phyloP scores from a whole-genome alignment of 1,140 invertebrate species.

The Brachionus rotundiformis region DNA sequence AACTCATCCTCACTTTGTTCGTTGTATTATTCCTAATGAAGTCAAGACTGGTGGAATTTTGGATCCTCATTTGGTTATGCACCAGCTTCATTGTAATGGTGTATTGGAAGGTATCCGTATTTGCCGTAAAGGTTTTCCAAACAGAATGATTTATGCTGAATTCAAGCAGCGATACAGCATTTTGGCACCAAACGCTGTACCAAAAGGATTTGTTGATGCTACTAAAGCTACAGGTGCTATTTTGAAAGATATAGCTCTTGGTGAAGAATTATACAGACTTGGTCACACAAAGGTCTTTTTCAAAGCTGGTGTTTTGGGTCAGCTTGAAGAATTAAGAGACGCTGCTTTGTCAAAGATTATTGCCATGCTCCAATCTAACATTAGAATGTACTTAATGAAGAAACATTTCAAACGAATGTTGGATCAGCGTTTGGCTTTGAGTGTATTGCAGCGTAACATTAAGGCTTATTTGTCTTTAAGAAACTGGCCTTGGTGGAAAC shows the following conservation, averaged over 20 bases:
- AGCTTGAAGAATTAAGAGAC: slow-evolving; percentile 99
- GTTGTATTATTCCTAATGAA: slow-evolving; percentile 99
- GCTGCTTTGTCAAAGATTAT: slow-evolving; percentile 97
- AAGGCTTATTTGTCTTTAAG: slow-evolving; percentile 95
- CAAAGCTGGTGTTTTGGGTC: slow-evolving; percentile 98
- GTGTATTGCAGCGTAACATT: slow-evolving; percentile 97
- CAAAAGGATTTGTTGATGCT: slow-evolving; percentile 74
- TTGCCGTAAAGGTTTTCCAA: slow-evolving; percentile 99
- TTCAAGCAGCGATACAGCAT: slow-evolving; percentile 99
- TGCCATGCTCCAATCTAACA: slow-evolving; percentile 94
- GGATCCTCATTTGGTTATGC: slow-evolving; percentile 91
- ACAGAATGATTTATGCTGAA: slow-evolving; percentile 99
- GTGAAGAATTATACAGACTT: slow-evolving; percentile 78
- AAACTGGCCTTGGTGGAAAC: slow-evolving; percentile 99
- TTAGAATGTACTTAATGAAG: slow-evolving; percentile 78
- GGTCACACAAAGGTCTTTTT: slow-evolving; percentile 99
- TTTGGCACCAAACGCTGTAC: slow-evolving; percentile 81
- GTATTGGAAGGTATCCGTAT: slow-evolving; percentile 99
- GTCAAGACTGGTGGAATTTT: slow-evolving; percentile 93
- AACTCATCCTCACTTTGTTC: slow-evolving; percentile 97
- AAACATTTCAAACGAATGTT: slow-evolving; percentile 95
- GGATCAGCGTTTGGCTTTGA: slow-evolving; percentile 93
- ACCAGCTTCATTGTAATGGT: slow-evolving; percentile 99
- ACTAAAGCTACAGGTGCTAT: slow-evolving; percentile 80
- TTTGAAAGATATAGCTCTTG: slow-evolving; percentile 75